These are phyloP conservation scores for Abramis brama DNA, from an alignment of 2,113 vertebrate genomes.

Conservation along the genomic window DNA sequence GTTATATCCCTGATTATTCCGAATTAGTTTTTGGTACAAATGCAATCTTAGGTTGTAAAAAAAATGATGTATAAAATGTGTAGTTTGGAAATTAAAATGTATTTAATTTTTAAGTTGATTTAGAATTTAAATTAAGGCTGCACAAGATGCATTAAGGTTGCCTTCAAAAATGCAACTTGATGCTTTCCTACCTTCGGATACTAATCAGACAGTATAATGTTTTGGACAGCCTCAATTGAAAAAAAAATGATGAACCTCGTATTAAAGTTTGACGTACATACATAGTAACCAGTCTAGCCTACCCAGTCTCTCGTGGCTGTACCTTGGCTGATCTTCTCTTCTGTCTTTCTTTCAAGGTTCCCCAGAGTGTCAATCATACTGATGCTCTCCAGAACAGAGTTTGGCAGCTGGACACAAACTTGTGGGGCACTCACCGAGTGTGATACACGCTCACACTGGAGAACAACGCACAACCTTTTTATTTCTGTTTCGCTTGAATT, in stretches of 20 bases:
- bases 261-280: neutral
- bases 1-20: too few species aligned
- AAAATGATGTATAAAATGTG: too few species aligned
- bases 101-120: too few species aligned
- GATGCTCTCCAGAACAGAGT: constrained; percentile 94
- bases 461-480: constrained; percentile 26
- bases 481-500: constrained; percentile 16
- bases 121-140: too few species aligned
- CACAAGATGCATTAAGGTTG: too few species aligned
- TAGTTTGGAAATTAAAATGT: too few species aligned
- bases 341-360: constrained; percentile 91
- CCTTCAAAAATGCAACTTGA: too few species aligned
- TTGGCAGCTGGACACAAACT: constrained; percentile 93
- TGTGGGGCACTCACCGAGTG: constrained; percentile 57
- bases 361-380: constrained; percentile 94
- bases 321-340: constrained; percentile 84
- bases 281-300: neutral
- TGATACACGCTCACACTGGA: constrained; percentile 30
- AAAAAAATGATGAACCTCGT: neutral
- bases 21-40: too few species aligned
- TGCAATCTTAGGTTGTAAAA: too few species aligned
- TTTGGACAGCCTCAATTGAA: neutral
- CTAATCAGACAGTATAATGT: neutral
- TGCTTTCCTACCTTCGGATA: too few species aligned
- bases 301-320: neutral